Percentiles rank a stretch among this genome's conserved stretches.
Evolutionary conservation across 2,797 vertebrate genomes (phyloP).

Genomic region (Eulemur coronatus): DNA sequence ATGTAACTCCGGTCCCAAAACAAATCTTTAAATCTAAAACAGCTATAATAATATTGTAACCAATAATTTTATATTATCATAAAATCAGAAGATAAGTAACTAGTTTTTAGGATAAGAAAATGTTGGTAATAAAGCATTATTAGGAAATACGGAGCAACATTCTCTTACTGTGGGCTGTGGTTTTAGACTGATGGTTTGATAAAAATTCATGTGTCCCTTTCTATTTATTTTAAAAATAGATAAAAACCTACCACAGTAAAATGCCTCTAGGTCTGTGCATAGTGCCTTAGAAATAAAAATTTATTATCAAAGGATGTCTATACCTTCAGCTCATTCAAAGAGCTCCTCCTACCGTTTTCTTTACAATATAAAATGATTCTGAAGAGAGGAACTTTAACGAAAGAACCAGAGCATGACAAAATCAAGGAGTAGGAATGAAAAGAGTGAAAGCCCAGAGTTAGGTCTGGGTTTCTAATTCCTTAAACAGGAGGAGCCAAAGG

Average conservation of each 20-base stretch:
- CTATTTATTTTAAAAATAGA: slow-evolving; percentile 63
- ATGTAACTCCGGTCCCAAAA: background rate
- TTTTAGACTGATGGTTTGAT: slow-evolving; percentile 61
- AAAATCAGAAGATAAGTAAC: slow-evolving; percentile 54
- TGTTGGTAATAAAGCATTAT: slow-evolving; percentile 54
- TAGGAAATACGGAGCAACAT: slow-evolving; percentile 40
- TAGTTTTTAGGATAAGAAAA: slow-evolving; percentile 54
- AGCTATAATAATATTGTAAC: background rate
- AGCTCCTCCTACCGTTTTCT: slow-evolving; percentile 51
- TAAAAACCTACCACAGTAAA: slow-evolving; percentile 48
- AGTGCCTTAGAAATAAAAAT: slow-evolving; percentile 50
- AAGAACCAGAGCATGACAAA: background rate
- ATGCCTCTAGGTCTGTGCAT: background rate
- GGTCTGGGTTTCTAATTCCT: background rate
- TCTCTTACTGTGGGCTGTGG: slow-evolving; percentile 25
- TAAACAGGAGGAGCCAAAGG: background rate
- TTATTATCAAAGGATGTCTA: background rate
- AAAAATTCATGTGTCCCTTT: slow-evolving; percentile 59
- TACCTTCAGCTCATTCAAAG: slow-evolving; percentile 30
- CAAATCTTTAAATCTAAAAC: slow-evolving; percentile 52
- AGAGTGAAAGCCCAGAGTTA: background rate
- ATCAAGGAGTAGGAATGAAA: background rate
- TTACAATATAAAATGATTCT: slow-evolving; percentile 8
- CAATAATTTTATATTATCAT: slow-evolving; percentile 46
- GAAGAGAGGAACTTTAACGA: background rate